phyloP scores from a whole-genome alignment of 37 sponge, comb jelly and placozoan genomes.

The Geodia barretti region DNA sequence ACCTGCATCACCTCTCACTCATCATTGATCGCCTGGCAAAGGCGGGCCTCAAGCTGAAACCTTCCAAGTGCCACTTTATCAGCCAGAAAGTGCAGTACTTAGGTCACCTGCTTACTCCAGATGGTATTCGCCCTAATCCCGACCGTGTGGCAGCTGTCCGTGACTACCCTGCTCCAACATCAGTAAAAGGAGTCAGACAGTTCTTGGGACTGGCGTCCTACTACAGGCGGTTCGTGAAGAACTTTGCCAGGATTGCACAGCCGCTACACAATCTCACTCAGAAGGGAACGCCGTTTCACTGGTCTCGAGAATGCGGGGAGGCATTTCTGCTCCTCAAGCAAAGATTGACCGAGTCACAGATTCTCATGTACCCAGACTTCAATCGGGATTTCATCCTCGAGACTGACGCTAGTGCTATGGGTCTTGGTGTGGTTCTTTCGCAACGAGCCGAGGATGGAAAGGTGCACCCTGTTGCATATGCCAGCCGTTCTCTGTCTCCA shows the following conservation, averaged over 20 bases:
- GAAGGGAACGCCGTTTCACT: slow-evolving; percentile 11
- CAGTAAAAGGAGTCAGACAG: neutral
- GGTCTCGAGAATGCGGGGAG: slow-evolving; percentile 20
- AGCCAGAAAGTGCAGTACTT: slow-evolving; percentile 14
- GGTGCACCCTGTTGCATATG: slow-evolving; percentile 33
- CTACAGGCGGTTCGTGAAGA: slow-evolving; percentile 21
- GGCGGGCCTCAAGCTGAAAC: slow-evolving; percentile 27
- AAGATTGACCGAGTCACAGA: slow-evolving; percentile 9
- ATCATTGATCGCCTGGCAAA: slow-evolving; percentile 11
- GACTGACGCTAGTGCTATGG: slow-evolving; percentile 34
- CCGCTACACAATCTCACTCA: slow-evolving; percentile 38
- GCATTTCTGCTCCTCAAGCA: slow-evolving; percentile 21
- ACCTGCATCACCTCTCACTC: slow-evolving; percentile 21
- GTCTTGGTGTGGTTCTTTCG: too few relatives aligned
- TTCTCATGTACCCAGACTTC: slow-evolving; percentile 43
- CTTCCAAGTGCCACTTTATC: slow-evolving; percentile 31
- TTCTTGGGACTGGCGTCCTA: slow-evolving; percentile 36
- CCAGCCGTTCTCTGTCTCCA: slow-evolving; percentile 28
- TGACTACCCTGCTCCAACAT: slow-evolving; percentile 10
- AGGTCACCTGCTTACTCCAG: slow-evolving; percentile 37
- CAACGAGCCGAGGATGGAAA: slow-evolving; percentile 36
- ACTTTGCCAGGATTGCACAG: slow-evolving; percentile 42
- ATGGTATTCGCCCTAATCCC: slow-evolving; percentile 53
- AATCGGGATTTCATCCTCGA: slow-evolving; percentile 26
- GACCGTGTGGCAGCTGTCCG: slow-evolving; percentile 15